Evolutionary conservation across 2,113 vertebrate species (phyloP).

Genomic region (Holacanthus passer): DNA sequence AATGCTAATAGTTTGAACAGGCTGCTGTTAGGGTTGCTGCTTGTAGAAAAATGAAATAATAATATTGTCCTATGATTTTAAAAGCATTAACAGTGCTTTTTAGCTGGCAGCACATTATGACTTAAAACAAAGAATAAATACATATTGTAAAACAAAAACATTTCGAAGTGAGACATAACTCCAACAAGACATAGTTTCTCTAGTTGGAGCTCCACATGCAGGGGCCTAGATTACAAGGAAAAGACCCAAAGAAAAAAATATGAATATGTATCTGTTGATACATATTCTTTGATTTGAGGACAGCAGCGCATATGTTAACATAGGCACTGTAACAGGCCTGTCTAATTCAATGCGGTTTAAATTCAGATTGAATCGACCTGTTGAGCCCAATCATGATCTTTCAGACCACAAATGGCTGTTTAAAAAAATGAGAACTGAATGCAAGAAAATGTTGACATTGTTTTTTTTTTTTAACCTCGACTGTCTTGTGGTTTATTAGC

Average conservation of each 20-base stretch:
- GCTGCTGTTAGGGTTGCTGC: slow-evolving; percentile 11
- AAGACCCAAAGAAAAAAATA: not conserved
- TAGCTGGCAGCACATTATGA: not conserved
- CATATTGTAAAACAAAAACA: not conserved
- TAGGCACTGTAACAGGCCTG: not conserved
- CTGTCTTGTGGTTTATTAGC: slow-evolving; percentile 28
- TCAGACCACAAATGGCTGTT: slow-evolving; percentile 8
- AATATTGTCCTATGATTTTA: slow-evolving; percentile 8
- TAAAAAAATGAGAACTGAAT: not conserved
- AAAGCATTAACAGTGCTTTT: slow-evolving; percentile 36
- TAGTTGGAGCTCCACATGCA: not conserved
- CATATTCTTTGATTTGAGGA: not conserved
- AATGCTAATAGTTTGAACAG: slow-evolving; percentile 24
- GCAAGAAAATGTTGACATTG: slow-evolving; percentile 8
- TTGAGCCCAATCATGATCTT: not conserved
- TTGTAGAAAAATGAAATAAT: slow-evolving; percentile 3
- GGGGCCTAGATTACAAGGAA: not conserved
- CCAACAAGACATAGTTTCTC: slow-evolving; percentile 6
- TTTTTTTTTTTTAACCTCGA: slow-evolving; percentile 5
- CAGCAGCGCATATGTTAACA: not conserved
- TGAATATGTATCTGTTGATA: not conserved
- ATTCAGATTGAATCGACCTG: slow-evolving; percentile 2
- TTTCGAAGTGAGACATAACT: not conserved
- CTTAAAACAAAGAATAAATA: not conserved
- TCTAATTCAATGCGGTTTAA: slow-evolving; percentile 10